Base-by-base conservation (phyloP, 1,140 invertebrate genomes). In the Drosophila arizonae region DNA sequence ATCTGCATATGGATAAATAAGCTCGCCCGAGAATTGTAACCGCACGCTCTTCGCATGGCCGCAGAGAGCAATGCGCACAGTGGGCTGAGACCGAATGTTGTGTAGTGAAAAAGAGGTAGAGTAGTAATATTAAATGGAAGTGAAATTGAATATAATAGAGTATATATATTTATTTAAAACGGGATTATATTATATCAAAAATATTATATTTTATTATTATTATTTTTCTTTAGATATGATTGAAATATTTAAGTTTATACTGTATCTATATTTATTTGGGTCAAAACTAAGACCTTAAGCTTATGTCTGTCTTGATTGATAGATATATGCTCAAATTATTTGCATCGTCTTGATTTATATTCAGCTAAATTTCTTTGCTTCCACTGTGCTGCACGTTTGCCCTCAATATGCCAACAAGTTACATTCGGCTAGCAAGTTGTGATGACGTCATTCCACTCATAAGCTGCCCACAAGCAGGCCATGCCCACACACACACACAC, bases 371-470 rank as follows among this genome's bases (percentile, higher is more conserved):
- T 46, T 17, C 15, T 24, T 65, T 43, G 1, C 28, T 26, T 4
- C 24, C 82, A 84, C 70, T 75, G 79, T 79, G 50, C 56, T 48
- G 67, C 64, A 68, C 24, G 61, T 30, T 70, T 86, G 81, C 50
- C 78, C 81, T 86, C 61, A 81, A 86, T 86, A 75, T 45, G 45
- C 45, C 65, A 57, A 78, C 64, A 79, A 81, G 78, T 76, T 54
- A 72, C 33, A 76, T 17, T 64, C 58, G 51, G 68, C 43, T 72
- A 56, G 30, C 30, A 21, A 24, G 41, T 63, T 69, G 70, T 74
- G 51, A 76, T 90, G 87, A 90, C 87, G 87, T 90, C 86, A 86
- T 86, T 58, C 71, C 78, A 73, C 72, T 90, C 81, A 86, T 69
- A 86, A 66, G 77, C 51, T 76, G 45, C 73, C 45, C 58, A 63